Evolutionary conservation across 2,797 vertebrate species (phyloP).

Genomic region (Melanotaenia boesemani): DNA sequence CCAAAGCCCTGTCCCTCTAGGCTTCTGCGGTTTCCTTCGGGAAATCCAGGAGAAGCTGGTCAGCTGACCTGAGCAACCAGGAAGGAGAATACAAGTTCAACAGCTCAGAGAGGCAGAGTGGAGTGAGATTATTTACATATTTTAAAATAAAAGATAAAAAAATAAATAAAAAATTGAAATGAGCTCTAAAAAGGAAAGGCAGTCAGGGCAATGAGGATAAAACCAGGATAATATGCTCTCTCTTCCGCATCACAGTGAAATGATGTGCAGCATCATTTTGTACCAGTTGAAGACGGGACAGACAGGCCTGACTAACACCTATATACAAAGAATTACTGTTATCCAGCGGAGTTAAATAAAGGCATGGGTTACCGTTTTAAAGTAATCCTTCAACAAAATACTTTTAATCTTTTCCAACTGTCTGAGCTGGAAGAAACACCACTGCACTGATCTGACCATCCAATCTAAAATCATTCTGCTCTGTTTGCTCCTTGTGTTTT

Average conservation of each 20-base stretch:
- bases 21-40: neutral
- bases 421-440: neutral
- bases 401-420: neutral
- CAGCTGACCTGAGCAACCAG: neutral
- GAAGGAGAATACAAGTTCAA: neutral
- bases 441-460: neutral
- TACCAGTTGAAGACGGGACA: neutral
- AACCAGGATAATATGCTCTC: no score
- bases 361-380: neutral
- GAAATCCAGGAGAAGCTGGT: neutral
- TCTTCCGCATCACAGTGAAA: no score
- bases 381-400: neutral
- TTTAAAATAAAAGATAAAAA: neutral
- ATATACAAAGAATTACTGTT: neutral
- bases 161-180: neutral
- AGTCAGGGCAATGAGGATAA: no score
- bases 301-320: neutral
- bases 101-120: neutral
- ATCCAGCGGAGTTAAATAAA: neutral
- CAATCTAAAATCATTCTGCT: neutral
- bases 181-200: no score
- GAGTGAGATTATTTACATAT: neutral
- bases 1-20: neutral
- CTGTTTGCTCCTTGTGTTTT: no score
- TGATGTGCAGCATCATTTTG: neutral